Conservation (phyloP, 2,888 invertebrate species). For the Celastrina argiolus region DNA sequence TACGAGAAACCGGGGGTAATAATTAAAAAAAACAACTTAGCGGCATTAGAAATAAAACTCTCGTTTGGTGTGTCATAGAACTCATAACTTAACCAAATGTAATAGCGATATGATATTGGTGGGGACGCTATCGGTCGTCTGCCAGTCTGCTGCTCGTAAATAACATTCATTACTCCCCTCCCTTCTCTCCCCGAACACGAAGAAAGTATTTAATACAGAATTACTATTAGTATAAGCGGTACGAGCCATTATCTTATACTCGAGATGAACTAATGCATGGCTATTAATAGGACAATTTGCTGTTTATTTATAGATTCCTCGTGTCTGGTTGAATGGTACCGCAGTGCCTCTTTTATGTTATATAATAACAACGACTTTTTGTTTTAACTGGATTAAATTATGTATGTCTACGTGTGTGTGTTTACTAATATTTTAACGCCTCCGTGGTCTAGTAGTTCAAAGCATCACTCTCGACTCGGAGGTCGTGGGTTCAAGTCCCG, state of each 20-base stretch:
- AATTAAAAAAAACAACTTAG: neutral
- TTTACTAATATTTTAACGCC: too few species aligned
- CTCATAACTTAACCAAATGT: slow-evolving; percentile 50
- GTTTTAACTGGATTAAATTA: too few species aligned
- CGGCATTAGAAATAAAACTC: slow-evolving; percentile 3
- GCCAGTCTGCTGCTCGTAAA: slow-evolving; percentile 59
- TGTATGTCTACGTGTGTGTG: too few species aligned
- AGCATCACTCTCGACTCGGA: too few species aligned
- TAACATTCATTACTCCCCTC: slow-evolving; percentile 63
- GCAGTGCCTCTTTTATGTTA: neutral
- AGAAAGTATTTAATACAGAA: slow-evolving; percentile 52
- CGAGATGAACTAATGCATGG: slow-evolving; percentile 30
- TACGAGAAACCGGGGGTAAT: too few species aligned
- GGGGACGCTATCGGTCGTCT: slow-evolving; percentile 59
- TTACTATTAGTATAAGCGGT: slow-evolving; percentile 41
- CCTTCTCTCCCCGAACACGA: slow-evolving; percentile 41
- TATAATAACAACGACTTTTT: neutral
- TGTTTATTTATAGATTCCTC: neutral
- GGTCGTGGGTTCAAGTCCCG: too few species aligned
- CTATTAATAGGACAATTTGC: slow-evolving; percentile 24
- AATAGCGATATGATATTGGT: slow-evolving; percentile 62
- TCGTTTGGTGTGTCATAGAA: slow-evolving; percentile 25
- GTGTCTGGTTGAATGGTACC: neutral
- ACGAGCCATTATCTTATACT: slow-evolving; percentile 24
- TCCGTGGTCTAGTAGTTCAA: too few species aligned